Conservation (phyloP, 2,888 invertebrate genomes). For the Minunthozetes semirufus region DNA sequence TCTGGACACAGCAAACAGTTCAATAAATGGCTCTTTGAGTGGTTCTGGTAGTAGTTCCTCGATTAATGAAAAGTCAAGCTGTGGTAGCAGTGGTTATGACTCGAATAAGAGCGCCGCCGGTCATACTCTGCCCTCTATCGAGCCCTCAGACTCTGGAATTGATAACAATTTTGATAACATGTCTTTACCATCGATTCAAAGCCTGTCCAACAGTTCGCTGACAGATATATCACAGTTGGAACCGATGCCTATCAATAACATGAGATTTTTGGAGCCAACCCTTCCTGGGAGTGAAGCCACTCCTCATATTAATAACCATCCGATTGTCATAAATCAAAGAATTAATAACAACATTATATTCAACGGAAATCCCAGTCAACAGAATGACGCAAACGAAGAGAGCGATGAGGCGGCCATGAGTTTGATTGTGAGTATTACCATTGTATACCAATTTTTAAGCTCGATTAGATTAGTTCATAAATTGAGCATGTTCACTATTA, state of each 20-base stretch:
- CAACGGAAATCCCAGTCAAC: conserved; percentile 44
- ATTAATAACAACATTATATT: conserved; percentile 9
- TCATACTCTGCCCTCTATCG: not conserved
- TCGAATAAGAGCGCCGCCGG: not conserved
- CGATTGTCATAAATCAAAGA: conserved; percentile 12
- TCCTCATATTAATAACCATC: not conserved
- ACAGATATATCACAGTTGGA: not conserved
- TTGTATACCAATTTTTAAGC: too few species aligned
- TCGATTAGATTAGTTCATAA: too few species aligned
- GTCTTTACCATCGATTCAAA: not conserved
- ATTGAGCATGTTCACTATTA: not conserved
- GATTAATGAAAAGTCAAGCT: not conserved
- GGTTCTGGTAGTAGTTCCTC: not conserved
- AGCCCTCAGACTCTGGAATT: not conserved
- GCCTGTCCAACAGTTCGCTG: not conserved
- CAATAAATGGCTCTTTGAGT: not conserved
- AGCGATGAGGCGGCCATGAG: conserved; percentile 87
- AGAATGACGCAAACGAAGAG: conserved; percentile 57
- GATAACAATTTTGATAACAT: not conserved
- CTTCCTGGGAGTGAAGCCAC: conserved; percentile 46
- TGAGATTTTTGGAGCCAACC: not conserved
- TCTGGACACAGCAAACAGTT: not conserved
- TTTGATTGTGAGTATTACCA: conserved; percentile 58
- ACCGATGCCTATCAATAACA: not conserved
- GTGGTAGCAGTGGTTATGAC: not conserved